Evolutionary conservation across 2,888 invertebrate species (phyloP).

Genomic region (Pheosia tremula): DNA sequence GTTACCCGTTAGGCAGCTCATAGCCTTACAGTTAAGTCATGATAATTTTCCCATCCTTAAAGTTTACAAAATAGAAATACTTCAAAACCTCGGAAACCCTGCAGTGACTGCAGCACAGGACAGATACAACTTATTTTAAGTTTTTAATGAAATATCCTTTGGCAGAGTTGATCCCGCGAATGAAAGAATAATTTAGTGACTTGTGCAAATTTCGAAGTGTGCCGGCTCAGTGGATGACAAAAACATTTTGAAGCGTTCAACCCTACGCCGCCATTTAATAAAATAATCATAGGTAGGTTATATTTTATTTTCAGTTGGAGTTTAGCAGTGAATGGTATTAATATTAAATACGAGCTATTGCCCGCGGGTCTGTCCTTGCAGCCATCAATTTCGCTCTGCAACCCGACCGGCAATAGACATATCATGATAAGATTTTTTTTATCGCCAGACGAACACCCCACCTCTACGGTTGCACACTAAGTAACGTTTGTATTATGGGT

Average conservation of each 20-base stretch:
- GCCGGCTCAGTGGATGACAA: constrained; percentile 5
- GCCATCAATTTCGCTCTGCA: too few species aligned
- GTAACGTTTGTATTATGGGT: too few species aligned
- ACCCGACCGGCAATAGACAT: too few species aligned
- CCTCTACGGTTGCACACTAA: too few species aligned
- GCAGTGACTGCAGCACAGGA: constrained; percentile 41
- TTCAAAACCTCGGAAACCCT: constrained; percentile 4
- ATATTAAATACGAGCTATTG: too few species aligned
- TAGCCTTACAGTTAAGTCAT: too few species aligned
- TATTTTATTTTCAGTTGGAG: background rate
- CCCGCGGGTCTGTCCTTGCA: too few species aligned
- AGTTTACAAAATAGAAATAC: background rate
- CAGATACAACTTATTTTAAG: constrained; percentile 71
- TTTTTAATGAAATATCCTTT: constrained; percentile 77
- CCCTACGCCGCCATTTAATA: background rate
- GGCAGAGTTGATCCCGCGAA: constrained; percentile 58
- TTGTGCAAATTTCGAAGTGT: constrained; percentile 21
- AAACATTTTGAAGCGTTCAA: constrained; percentile 4
- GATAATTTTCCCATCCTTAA: too few species aligned
- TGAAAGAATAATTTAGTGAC: constrained; percentile 62
- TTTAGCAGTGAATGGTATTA: background rate
- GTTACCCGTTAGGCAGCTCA: too few species aligned
- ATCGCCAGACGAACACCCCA: too few species aligned
- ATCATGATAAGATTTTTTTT: too few species aligned
- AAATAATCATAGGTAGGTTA: background rate